Evolutionary conservation across 1,140 invertebrate species (phyloP).

Genomic region (Magallana ariakensis): DNA sequence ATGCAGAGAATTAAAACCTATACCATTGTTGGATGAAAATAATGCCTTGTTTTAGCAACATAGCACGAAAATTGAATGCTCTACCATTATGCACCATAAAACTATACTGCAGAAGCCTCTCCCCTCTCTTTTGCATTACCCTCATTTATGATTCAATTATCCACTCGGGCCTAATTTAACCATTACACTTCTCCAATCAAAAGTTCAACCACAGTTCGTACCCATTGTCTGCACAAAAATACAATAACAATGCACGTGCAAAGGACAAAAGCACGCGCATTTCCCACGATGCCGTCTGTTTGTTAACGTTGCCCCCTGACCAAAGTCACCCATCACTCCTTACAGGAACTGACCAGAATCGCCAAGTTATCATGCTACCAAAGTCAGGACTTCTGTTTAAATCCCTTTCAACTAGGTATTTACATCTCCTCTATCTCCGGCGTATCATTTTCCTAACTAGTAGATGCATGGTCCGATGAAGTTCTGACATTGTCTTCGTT

Average conservation of each 20-base stretch:
- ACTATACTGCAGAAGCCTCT: no score
- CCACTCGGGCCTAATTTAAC: no score
- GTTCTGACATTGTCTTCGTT: not conserved
- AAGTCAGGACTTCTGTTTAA: not conserved
- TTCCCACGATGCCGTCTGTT: not conserved
- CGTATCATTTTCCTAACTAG: not conserved
- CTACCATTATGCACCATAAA: no score
- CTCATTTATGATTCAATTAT: no score
- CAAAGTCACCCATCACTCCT: not conserved
- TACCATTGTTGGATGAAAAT: no score
- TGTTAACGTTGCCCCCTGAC: not conserved
- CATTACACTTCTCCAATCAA: no score
- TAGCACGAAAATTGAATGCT: no score
- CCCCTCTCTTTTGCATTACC: no score
- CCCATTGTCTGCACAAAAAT: not conserved
- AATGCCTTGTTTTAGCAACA: no score
- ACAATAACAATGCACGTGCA: slow-evolving; percentile 20
- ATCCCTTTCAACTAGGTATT: not conserved
- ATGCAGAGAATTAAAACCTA: no score
- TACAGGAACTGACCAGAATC: not conserved
- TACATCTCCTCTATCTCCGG: not conserved
- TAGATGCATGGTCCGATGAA: not conserved
- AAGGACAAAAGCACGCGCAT: not conserved
- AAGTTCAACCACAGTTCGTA: not conserved
- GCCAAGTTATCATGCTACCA: not conserved